phyloP scores from a whole-genome alignment of 2,113 vertebrate genomes.

The Mohoua ochrocephala region DNA sequence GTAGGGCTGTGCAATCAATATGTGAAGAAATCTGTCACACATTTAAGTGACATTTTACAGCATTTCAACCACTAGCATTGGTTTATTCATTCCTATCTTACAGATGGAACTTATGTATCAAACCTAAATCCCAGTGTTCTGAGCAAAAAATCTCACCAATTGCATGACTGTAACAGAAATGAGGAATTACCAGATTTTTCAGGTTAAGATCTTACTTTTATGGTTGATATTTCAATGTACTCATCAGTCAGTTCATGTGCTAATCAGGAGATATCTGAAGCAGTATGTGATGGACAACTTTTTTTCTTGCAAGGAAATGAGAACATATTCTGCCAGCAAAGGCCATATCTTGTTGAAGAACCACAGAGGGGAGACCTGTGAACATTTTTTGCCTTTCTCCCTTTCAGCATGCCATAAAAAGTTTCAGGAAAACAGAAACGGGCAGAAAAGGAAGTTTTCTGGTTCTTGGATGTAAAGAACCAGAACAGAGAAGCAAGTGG shows the following conservation, averaged over 20 bases:
- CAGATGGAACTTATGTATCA: not conserved
- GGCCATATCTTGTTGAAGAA: not conserved
- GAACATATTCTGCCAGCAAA: not conserved
- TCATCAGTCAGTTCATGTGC: not conserved
- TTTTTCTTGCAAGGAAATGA: not conserved
- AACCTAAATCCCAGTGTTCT: not conserved
- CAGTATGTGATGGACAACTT: not conserved
- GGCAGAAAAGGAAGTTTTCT: not conserved
- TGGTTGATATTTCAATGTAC: not conserved
- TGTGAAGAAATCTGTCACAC: not conserved
- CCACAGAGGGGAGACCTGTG: not conserved
- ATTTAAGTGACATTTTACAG: not conserved
- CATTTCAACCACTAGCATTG: not conserved
- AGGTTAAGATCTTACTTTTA: not conserved
- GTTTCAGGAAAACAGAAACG: not conserved
- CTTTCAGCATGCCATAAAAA: not conserved
- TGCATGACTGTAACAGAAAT: not conserved
- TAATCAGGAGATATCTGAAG: not conserved
- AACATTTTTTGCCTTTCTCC: not conserved
- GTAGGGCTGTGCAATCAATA: not conserved
- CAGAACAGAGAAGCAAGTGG: not conserved
- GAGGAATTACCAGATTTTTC: not conserved
- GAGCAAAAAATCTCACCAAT: not conserved
- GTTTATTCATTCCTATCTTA: not conserved
- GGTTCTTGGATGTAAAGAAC: not conserved